Evolutionary conservation across 2,888 invertebrate species (phyloP).

Genomic region (Charanyca ferruginea): DNA sequence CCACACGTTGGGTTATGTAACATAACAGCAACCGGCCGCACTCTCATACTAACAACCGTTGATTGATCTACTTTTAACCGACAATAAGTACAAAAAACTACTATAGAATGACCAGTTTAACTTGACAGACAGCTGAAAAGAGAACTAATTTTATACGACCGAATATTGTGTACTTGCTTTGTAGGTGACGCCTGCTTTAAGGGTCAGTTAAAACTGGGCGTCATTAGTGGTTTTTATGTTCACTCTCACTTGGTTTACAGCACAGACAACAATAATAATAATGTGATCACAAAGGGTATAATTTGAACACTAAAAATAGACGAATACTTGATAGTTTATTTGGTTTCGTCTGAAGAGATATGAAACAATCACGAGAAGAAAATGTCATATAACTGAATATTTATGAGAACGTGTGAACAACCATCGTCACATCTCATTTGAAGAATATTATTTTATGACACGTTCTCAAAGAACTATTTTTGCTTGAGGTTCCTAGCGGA

Average conservation of each 20-base stretch:
- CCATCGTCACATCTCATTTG: constrained; percentile 5
- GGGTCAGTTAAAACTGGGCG: constrained; percentile 22
- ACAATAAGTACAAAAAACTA: constrained; percentile 44
- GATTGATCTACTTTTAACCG: constrained; percentile 62
- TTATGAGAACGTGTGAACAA: background rate
- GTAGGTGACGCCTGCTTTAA: background rate
- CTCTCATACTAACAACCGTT: constrained; percentile 57
- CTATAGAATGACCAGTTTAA: constrained; percentile 25
- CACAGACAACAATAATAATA: constrained; percentile 13
- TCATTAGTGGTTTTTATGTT: constrained; percentile 7
- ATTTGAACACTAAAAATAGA: constrained; percentile 11
- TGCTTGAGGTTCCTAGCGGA: constrained; percentile 19
- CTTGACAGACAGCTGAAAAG: constrained; percentile 2
- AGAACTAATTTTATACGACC: background rate
- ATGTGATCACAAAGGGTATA: constrained; percentile 28
- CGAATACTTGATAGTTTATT: constrained; percentile 3
- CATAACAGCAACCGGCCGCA: constrained; percentile 40
- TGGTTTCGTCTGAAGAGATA: background rate
- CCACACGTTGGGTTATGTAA: constrained; percentile 79
- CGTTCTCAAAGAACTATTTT: background rate
- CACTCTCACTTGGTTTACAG: constrained; percentile 14
- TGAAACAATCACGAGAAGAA: background rate
- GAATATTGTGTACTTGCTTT: constrained; percentile 1
- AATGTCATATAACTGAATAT: background rate
- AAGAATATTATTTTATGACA: constrained; percentile 6